These are phyloP conservation scores for Luperina nickerlii DNA, from an alignment of 2,888 invertebrate species.

Conservation along the genomic window DNA sequence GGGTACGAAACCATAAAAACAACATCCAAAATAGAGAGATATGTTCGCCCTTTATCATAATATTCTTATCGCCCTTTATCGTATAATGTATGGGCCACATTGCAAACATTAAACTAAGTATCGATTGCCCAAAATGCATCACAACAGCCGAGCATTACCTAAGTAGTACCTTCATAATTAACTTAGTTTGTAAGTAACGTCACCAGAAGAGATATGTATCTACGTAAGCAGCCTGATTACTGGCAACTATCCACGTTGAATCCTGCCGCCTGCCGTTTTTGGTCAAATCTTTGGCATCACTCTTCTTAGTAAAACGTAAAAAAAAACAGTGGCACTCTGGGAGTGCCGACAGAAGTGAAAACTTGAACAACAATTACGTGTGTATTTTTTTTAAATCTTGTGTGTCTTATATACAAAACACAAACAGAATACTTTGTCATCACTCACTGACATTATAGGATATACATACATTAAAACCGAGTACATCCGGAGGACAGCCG, in stretches of 20 bases:
- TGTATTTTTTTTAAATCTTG: no score
- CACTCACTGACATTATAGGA: no score
- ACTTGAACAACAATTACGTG: no score
- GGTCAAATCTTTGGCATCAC: background rate
- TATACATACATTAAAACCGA: no score
- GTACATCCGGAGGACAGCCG: no score
- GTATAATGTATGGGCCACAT: slow-evolving; percentile 10
- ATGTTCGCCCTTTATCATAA: slow-evolving; percentile 18
- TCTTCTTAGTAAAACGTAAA: background rate
- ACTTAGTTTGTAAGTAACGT: background rate
- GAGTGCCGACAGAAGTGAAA: no score
- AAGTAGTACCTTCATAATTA: background rate
- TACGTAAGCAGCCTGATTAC: background rate
- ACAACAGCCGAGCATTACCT: background rate
- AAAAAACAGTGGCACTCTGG: no score
- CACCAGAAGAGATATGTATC: background rate
- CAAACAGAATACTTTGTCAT: no score
- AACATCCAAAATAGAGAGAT: background rate
- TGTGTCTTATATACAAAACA: no score
- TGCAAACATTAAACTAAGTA: background rate
- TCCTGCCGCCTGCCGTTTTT: no score
- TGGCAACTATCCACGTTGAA: background rate
- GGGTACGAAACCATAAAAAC: background rate
- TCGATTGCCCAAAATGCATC: background rate
- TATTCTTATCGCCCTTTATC: slow-evolving; percentile 10